These are phyloP conservation scores for Thaleichthys pacificus DNA, from an alignment of 2,797 vertebrate genomes.

Conservation along the genomic window DNA sequence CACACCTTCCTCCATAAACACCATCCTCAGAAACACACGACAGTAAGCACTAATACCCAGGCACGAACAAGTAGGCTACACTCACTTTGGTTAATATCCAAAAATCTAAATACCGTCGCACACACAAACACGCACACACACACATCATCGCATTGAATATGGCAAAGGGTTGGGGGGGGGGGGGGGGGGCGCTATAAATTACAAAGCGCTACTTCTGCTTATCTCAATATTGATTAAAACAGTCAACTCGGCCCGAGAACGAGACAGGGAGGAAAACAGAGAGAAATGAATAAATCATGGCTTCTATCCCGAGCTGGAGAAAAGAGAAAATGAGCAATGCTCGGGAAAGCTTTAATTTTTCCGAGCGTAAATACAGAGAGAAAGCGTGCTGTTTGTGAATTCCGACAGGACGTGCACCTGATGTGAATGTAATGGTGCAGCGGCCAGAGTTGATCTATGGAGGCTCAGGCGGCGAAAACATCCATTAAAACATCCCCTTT, in stretches of 20 bases:
- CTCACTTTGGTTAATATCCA: slow-evolving; percentile 1
- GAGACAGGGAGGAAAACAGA: slow-evolving; percentile 53
- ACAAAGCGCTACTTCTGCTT: slow-evolving; percentile 56
- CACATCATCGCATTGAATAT: slow-evolving; percentile 26
- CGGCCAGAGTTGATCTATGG: slow-evolving; percentile 42
- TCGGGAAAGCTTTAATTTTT: slow-evolving; percentile 64
- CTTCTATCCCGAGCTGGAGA: slow-evolving; percentile 62
- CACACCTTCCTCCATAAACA: neutral
- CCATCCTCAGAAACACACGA: neutral
- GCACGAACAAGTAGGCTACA: neutral
- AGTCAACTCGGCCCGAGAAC: slow-evolving; percentile 60
- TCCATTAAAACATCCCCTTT: slow-evolving; percentile 21
- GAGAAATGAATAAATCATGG: slow-evolving; percentile 70
- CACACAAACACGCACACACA: neutral
- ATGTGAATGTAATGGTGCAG: slow-evolving; percentile 65
- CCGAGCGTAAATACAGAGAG: slow-evolving; percentile 57
- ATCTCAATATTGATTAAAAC: slow-evolving; percentile 67
- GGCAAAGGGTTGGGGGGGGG: slow-evolving; percentile 3
- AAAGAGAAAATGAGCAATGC: slow-evolving; percentile 67
- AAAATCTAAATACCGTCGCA: neutral
- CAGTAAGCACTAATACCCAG: neutral
- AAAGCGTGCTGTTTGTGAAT: slow-evolving; percentile 54
- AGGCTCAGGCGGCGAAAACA: slow-evolving; percentile 27
- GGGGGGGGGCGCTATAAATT: slow-evolving; percentile 47
- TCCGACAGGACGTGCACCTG: slow-evolving; percentile 63